phyloP scores from a whole-genome alignment of 2,888 invertebrate species.

The Rhagophthalmus giganteus region DNA sequence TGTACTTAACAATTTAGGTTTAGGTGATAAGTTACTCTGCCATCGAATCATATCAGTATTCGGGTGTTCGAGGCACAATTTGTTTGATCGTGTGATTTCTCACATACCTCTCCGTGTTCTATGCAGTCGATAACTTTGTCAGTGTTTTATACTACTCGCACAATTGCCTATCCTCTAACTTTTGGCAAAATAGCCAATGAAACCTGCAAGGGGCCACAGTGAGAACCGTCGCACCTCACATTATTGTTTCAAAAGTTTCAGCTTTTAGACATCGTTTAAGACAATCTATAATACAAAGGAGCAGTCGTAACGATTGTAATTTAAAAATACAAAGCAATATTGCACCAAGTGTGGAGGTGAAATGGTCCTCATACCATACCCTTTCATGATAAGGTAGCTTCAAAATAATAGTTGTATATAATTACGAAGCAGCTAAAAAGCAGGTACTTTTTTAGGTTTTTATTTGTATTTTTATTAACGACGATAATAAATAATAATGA shows the following conservation, averaged over 20 bases:
- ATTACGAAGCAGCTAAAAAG: slow-evolving; percentile 24
- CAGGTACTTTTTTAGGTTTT: slow-evolving; percentile 22
- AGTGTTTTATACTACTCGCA: slow-evolving; percentile 29
- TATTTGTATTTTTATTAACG: slow-evolving; percentile 26
- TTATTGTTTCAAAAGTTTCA: too few species aligned
- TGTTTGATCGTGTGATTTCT: slow-evolving; percentile 18
- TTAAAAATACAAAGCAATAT: slow-evolving; percentile 2
- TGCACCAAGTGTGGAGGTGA: slow-evolving; percentile 7
- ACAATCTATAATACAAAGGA: neutral
- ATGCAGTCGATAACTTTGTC: slow-evolving; percentile 28
- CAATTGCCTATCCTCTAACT: slow-evolving; percentile 26
- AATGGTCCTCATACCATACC: slow-evolving; percentile 12
- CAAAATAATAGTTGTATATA: slow-evolving; percentile 28
- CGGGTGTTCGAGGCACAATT: slow-evolving; percentile 16
- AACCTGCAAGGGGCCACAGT: slow-evolving; percentile 10
- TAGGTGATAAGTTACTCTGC: slow-evolving; percentile 15
- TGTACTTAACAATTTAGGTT: slow-evolving; percentile 29
- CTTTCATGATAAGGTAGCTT: slow-evolving; percentile 24
- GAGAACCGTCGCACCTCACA: slow-evolving; percentile 8
- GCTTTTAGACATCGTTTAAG: too few species aligned
- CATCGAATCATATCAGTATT: slow-evolving; percentile 28
- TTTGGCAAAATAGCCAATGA: slow-evolving; percentile 6
- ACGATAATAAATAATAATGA: slow-evolving; percentile 25
- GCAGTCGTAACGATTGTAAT: neutral
- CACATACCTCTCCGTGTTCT: slow-evolving; percentile 17